These are phyloP conservation scores for Pangasius krempfi DNA, from an alignment of 2,797 vertebrate species.

Conservation along the genomic window DNA sequence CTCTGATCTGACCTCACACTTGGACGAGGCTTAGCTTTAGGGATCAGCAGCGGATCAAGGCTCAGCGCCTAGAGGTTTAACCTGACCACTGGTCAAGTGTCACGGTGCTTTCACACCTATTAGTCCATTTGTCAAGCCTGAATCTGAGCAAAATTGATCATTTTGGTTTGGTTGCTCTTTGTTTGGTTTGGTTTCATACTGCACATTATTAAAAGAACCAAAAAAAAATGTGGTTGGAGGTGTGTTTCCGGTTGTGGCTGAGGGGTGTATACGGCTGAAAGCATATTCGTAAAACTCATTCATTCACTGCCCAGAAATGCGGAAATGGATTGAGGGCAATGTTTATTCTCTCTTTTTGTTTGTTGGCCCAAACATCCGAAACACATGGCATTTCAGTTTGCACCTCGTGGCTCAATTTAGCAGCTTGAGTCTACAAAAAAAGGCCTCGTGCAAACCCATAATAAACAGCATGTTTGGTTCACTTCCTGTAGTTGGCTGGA, in stretches of 20 bases:
- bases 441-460: neutral
- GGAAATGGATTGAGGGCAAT: neutral
- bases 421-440: neutral
- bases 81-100: neutral
- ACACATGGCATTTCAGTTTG: neutral
- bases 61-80: constrained; percentile 43
- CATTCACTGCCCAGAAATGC: neutral
- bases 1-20: constrained; percentile 56
- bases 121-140: neutral
- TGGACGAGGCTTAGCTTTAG: constrained; percentile 33
- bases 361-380: neutral
- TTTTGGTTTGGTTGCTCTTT: neutral
- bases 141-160: neutral
- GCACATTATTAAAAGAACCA: neutral
- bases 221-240: neutral
- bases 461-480: neutral
- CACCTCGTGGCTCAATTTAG: neutral
- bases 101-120: neutral
- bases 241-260: neutral
- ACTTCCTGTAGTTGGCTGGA: neutral
- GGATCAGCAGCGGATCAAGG: constrained; percentile 33
- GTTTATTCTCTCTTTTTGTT: neutral
- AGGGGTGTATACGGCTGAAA: neutral
- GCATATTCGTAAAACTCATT: neutral
- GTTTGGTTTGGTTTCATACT: neutral